Evolutionary conservation across 2,797 vertebrate species (phyloP).

Genomic region (Liasis olivaceus): DNA sequence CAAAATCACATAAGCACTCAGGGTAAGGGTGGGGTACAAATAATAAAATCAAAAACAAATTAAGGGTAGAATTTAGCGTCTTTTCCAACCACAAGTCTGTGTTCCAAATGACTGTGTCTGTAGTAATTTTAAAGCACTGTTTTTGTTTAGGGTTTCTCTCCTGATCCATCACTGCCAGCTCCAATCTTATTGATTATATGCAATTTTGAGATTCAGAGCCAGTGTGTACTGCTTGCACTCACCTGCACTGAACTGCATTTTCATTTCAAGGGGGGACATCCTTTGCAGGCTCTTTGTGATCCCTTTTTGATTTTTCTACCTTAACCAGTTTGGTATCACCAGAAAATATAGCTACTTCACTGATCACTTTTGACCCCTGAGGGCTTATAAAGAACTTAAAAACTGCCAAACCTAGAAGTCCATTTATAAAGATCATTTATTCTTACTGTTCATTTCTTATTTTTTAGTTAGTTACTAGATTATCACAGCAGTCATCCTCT

Average conservation of each 20-base stretch:
- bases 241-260: not conserved
- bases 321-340: not conserved
- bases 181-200: not conserved
- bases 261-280: not conserved
- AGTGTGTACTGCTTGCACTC: not conserved
- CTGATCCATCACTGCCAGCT: not conserved
- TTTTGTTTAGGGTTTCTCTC: not conserved
- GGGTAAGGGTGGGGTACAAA: no score
- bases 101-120: not conserved
- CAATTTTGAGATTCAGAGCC: not conserved
- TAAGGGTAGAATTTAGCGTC: not conserved
- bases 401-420: not conserved
- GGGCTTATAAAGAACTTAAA: not conserved
- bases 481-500: no score
- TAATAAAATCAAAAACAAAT: no score
- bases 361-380: not conserved
- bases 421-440: not conserved
- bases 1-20: no score
- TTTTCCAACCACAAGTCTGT: not conserved
- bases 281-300: not conserved
- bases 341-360: not conserved
- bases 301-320: not conserved
- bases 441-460: not conserved
- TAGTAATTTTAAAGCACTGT: not conserved
- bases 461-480: not conserved